Conservation (phyloP, 2,888 invertebrate genomes). For the Melinopterus prodromus region DNA sequence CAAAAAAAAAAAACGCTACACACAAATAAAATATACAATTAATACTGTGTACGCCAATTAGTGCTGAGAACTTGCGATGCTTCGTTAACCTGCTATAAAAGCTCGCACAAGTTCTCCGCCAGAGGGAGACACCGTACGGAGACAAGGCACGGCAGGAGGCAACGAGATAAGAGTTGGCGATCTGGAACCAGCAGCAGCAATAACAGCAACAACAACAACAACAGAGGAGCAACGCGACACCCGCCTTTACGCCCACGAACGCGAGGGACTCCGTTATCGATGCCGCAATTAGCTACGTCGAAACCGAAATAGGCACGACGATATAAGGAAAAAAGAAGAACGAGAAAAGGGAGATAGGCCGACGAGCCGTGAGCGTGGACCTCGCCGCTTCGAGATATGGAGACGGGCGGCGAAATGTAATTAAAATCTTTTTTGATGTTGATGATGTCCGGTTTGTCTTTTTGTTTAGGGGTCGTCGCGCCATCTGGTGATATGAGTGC, state of each 20-base stretch:
- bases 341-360: background rate
- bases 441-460: background rate
- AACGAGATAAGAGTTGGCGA: background rate
- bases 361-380: background rate
- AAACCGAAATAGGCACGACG: background rate
- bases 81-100: background rate
- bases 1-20: background rate
- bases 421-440: background rate
- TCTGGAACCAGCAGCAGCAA: background rate
- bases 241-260: background rate
- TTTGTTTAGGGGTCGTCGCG: background rate
- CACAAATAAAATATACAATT: constrained; percentile 4
- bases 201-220: background rate
- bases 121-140: background rate
- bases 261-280: background rate
- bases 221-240: background rate
- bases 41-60: background rate
- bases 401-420: background rate
- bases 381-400: background rate
- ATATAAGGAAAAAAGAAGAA: background rate
- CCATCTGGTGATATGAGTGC: background rate
- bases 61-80: background rate
- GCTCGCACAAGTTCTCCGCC: background rate
- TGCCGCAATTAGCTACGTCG: background rate
- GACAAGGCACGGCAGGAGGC: background rate